Percentiles rank a stretch among this genome's conserved stretches.
Conservation (phyloP, 92 coral and sea anemone species). For the Virgularia gustaviana region DNA sequence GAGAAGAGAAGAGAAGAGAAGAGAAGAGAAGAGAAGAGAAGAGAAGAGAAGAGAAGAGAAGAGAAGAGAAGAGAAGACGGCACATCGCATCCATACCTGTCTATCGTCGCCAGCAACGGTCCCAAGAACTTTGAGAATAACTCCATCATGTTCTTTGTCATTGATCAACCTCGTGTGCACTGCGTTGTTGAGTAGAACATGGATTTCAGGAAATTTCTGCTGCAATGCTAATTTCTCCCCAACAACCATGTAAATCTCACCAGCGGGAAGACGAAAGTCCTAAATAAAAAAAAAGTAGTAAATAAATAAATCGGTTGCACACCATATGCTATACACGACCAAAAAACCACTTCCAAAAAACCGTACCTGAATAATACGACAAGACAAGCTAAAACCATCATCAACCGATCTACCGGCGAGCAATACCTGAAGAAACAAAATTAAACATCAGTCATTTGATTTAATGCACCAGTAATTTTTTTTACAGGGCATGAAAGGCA, state of each 20-base stretch:
- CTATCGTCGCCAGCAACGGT: conserved; percentile 68
- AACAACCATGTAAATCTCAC: conserved; percentile 73
- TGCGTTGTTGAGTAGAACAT: conserved; percentile 71
- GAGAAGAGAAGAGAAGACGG: too few relatives aligned
- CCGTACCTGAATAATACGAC: conserved; percentile 96
- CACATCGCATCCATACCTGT: too few relatives aligned
- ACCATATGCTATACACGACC: background rate
- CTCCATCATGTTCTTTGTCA: conserved; percentile 83
- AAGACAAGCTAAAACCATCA: conserved; percentile 82
- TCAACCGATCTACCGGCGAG: conserved; percentile 72
- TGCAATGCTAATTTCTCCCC: conserved; percentile 82
- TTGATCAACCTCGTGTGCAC: conserved; percentile 79
- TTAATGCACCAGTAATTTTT: background rate
- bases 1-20: too few relatives aligned
- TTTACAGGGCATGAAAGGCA: too few relatives aligned
- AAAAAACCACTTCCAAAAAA: too few relatives aligned
- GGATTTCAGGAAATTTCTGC: conserved; percentile 79
- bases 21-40: too few relatives aligned
- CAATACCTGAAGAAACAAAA: conserved; percentile 56
- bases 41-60: too few relatives aligned
- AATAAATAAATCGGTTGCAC: background rate
- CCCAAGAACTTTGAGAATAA: conserved; percentile 80
- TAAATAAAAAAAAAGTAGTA: conserved; percentile 1
- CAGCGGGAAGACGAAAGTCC: conserved; percentile 90
- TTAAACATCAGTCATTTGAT: background rate